Evolutionary conservation across 2,888 invertebrate genomes (phyloP), one percentile per base, ranked within the genome.

Genomic region (Thalpophila matura): DNA sequence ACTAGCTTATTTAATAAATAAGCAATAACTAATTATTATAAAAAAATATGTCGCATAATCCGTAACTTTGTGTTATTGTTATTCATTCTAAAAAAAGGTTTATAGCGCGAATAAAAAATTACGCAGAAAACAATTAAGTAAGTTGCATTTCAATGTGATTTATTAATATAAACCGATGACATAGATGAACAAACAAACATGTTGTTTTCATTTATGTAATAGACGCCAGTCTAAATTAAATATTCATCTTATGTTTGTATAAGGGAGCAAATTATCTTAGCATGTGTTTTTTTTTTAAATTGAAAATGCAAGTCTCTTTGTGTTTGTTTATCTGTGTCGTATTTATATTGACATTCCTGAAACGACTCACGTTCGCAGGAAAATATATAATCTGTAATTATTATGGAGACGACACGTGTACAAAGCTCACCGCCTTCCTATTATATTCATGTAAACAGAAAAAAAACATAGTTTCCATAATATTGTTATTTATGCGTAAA

Each of bases 291-390:
- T 70, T 82, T 82, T 86, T 82, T 77, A 63, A 75, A 74, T 64
- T 60, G 49, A 76, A 78, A 74, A 74, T 80, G 72, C 70, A 68
- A 73, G 67, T 67, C 79, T 75, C 70, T 76, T 75, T 76, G 80
- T 82, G 82, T 83, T 79, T 79, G 55, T 74, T 62, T 56, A 72
- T 76, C 64, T 73, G 67, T 53, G 60, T 66, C 62, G 76, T 55
- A 59, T 57, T 47, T 62, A 51, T 43, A 66, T 56, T 33, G 35
- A 83, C 86, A 89, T 89, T 87, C 84, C 84, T 88, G 79, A 88
- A 89, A 89, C 86, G 45, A 46, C 77, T 87, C 87, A 89, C 85
- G 87, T 84, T 87, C 83, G 74, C 57, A 58, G 70, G 72, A 76
- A 82, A 84, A 86, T 83, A 82, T 81, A 83, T 81, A n/a, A 69